Evolutionary conservation across 1,140 invertebrate species (phyloP), one percentile per base, ranked within the genome.

Genomic region (Anagrus nilaparvatae): DNA sequence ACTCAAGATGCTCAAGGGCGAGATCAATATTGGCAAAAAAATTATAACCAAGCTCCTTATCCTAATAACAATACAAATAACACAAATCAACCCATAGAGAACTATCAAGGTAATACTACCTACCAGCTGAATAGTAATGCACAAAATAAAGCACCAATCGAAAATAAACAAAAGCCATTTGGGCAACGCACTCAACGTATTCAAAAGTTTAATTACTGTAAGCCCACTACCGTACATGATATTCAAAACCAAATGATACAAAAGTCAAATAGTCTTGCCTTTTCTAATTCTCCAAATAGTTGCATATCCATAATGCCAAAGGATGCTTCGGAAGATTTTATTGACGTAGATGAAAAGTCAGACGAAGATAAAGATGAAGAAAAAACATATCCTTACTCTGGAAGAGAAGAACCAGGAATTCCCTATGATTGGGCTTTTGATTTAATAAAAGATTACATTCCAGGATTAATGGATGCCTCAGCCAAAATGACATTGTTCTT

Each of bases 401-500:
- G n/a, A n/a, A n/a, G n/a, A 18, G 81, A 80, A 55, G 81, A 83
- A 54, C 78, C 82, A 56, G 82, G 83, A 49, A 82, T 87, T 55
- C 82, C 84, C 5, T 87, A 87, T 52, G 84, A 87, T 54, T 88
- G 85, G 85, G 89, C 91, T 1, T 74, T 82, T 4, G 82, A 88
- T 40, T 58, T 93, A 13, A 75, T 97, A 59, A 87, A 88, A 63
- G 79, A 84, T 48, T 97, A 97, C 61, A 67, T 82, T 39, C 78
- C 89, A 7, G 91, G 87, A 20, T 69, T 84, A n/a, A 79, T 97
- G 46, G 87, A 93, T 55, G 92, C 93, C 57, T 93, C 92, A 4
- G 84, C 86, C 2, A 99, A 99, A 71, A 93, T 99, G 81, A 78
- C 88, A 45, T 73, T 98, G 18, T 82, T 97, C 48, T 92, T 98